Conservation (phyloP, 2,113 vertebrate genomes). For the Jaculus jaculus region DNA sequence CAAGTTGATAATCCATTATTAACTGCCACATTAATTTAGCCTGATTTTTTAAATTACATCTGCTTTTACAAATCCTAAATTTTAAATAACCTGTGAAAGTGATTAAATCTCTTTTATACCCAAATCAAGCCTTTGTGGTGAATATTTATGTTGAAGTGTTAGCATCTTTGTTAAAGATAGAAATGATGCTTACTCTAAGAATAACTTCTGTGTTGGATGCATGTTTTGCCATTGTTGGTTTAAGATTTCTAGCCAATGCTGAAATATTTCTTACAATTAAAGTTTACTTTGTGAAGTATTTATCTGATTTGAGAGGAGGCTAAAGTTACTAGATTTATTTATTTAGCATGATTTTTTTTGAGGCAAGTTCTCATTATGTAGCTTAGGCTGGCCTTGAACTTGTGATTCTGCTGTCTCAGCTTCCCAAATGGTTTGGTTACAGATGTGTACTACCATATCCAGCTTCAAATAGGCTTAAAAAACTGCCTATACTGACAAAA, state of each 20-base stretch:
- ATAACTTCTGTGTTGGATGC: neutral
- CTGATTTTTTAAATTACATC: neutral
- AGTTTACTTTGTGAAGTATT: slow-evolving; percentile 22
- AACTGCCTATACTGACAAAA: neutral
- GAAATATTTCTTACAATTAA: slow-evolving; percentile 18
- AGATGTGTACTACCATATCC: neutral
- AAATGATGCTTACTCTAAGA: slow-evolving; percentile 43
- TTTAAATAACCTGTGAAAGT: slow-evolving; percentile 18
- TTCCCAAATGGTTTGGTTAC: neutral
- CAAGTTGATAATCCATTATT: too few relatives aligned
- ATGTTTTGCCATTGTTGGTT: slow-evolving; percentile 38
- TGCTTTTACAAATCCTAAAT: neutral
- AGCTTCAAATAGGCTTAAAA: slow-evolving; percentile 14
- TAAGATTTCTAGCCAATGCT: slow-evolving; percentile 5
- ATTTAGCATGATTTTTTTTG: neutral
- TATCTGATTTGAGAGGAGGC: slow-evolving; percentile 9
- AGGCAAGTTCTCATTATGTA: neutral
- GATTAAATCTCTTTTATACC: neutral
- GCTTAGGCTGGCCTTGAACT: neutral
- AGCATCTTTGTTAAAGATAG: slow-evolving; percentile 36
- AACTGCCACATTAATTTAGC: too few relatives aligned
- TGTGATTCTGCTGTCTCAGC: too few relatives aligned
- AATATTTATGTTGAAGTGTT: slow-evolving; percentile 14
- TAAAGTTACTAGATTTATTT: neutral
- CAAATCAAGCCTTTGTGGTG: neutral